A percentile compares a stretch with the other conserved stretches of the same genome.
These are phyloP conservation scores for Periophthalmus modestus DNA, from an alignment of 2,113 vertebrate species.

Conservation along the genomic window DNA sequence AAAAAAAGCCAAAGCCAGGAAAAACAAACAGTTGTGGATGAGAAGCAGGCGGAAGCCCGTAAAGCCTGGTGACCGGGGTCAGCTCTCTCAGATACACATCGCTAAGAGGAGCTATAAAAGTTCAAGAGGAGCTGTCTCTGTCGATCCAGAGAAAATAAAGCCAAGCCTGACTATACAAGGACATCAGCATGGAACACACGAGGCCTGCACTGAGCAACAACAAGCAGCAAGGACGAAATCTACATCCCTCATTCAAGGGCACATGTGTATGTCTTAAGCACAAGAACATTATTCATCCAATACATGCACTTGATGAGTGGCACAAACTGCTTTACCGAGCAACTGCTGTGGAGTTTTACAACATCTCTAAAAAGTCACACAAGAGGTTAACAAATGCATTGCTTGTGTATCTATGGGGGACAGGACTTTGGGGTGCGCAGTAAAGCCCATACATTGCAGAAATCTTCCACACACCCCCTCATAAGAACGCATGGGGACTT, in stretches of 20 bases:
- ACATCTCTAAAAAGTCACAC: constrained; percentile 40
- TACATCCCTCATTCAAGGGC: constrained; percentile 69
- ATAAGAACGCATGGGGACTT: constrained; percentile 50
- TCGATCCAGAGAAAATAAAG: constrained; percentile 77
- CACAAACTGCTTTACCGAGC: constrained; percentile 8
- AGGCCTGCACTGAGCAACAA: constrained; percentile 61
- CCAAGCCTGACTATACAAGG: constrained; percentile 72
- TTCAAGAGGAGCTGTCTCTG: constrained; percentile 78
- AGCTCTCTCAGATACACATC: constrained; percentile 75
- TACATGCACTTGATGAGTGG: constrained; percentile 26
- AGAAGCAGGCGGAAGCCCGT: constrained; percentile 74
- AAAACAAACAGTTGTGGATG: constrained; percentile 69
- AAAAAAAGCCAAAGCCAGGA: constrained; percentile 46
- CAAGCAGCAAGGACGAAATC: constrained; percentile 71
- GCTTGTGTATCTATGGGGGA: constrained; percentile 33
- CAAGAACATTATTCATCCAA: constrained; percentile 51
- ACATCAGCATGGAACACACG: constrained; percentile 68
- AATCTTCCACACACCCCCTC: constrained; percentile 30
- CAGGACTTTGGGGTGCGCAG: constrained; percentile 24
- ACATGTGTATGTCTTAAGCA: constrained; percentile 55
- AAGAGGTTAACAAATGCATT: constrained; percentile 61
- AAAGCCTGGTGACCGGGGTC: constrained; percentile 73
- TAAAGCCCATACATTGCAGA: constrained; percentile 21
- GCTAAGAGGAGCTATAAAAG: constrained; percentile 75
- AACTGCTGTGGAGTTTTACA: constrained; percentile 36